Percentiles rank a stretch among this genome's conserved stretches.
Conservation (phyloP, 2,888 invertebrate species). For the Brachyptera putata region DNA sequence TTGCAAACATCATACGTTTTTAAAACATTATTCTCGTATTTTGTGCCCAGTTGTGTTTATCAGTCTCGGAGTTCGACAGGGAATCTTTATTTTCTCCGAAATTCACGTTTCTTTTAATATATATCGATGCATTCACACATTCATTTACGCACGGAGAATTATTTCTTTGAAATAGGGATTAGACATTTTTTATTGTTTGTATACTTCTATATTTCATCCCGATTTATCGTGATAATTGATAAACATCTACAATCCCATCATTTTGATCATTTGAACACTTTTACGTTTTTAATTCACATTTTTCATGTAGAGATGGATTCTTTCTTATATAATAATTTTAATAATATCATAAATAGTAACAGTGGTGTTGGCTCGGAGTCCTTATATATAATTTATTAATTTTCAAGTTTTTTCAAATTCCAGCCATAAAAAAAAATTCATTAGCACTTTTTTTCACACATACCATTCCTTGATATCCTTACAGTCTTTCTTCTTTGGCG, state of each 20-base stretch:
- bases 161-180: not conserved
- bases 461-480: slow-evolving; percentile 97
- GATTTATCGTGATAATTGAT: slow-evolving; percentile 3
- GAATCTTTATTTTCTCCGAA: too few species aligned
- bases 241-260: slow-evolving; percentile 4
- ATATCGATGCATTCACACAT: not conserved
- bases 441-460: slow-evolving; percentile 56
- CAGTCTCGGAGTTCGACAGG: too few species aligned
- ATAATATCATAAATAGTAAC: slow-evolving; percentile 11
- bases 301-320: not conserved
- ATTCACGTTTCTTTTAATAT: not conserved
- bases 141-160: not conserved
- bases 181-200: not conserved
- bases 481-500: slow-evolving; percentile 66
- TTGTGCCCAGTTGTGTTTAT: slow-evolving; percentile 5
- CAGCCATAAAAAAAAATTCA: too few species aligned
- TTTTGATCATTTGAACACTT: slow-evolving; percentile 9
- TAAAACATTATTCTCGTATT: not conserved
- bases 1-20: slow-evolving; percentile 1
- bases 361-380: slow-evolving; percentile 17
- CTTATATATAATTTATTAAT: not conserved
- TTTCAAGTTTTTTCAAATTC: too few species aligned
- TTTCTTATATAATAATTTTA: slow-evolving; percentile 8
- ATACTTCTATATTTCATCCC: not conserved
- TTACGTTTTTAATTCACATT: not conserved